Evolutionary conservation across 2,797 vertebrate genomes (phyloP).

Genomic region (Morus bassanus): DNA sequence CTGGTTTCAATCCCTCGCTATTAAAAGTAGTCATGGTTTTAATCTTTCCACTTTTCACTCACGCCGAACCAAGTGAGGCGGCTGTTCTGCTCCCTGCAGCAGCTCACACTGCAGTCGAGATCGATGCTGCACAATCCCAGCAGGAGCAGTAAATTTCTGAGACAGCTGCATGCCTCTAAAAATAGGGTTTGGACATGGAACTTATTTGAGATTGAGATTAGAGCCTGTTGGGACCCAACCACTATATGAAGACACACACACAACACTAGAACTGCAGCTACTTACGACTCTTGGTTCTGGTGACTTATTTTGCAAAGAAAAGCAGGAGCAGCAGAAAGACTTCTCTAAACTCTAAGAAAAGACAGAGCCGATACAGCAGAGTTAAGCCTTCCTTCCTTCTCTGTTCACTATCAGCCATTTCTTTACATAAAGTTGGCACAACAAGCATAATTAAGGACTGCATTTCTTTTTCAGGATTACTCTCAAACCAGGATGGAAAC

Average conservation of each 20-base stretch:
- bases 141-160: not conserved
- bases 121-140: not conserved
- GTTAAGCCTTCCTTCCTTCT: not conserved
- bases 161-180: slow-evolving; percentile 9
- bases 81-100: not conserved
- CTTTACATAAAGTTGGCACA: not conserved
- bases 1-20: not conserved
- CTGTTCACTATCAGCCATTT: not conserved
- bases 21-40: not conserved
- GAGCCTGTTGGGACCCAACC: not conserved
- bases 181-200: not conserved
- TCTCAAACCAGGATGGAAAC: not conserved
- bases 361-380: not conserved
- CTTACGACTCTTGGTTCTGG: not conserved
- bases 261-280: not conserved
- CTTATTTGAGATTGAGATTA: not conserved
- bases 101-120: not conserved
- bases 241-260: not conserved
- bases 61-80: not conserved
- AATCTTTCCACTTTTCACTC: not conserved
- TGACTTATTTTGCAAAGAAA: not conserved
- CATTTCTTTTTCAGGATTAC: not conserved
- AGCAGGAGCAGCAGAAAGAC: not conserved
- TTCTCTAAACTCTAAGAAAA: not conserved
- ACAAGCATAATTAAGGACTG: not conserved